Percentiles rank a stretch among this genome's conserved stretches.
Conservation (phyloP, 2,797 vertebrate genomes). For the Synaphobranchus kaupii region DNA sequence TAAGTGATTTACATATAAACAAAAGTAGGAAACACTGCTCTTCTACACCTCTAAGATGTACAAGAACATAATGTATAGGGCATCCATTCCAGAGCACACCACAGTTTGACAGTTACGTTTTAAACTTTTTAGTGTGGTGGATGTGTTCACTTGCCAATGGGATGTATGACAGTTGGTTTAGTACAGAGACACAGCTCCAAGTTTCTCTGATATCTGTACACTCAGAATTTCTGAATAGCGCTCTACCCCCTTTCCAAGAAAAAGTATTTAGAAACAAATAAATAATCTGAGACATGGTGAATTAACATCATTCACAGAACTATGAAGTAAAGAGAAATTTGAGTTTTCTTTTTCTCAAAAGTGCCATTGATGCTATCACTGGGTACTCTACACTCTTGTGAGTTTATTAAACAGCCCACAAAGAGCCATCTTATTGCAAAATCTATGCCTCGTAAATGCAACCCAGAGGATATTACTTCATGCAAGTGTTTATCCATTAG, state of each 20-base stretch:
- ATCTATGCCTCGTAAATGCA: background rate
- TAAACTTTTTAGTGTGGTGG: background rate
- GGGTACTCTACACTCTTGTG: background rate
- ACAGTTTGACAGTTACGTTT: background rate
- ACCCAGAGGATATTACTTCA: background rate
- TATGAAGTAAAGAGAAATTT: background rate
- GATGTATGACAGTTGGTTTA: background rate
- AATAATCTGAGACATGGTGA: background rate
- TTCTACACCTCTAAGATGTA: background rate
- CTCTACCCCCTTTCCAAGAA: background rate
- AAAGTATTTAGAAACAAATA: background rate
- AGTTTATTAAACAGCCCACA: background rate
- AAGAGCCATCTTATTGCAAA: background rate
- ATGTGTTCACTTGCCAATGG: constrained; percentile 2
- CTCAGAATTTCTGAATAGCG: background rate
- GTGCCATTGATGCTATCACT: background rate
- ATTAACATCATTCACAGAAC: background rate
- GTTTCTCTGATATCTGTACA: background rate
- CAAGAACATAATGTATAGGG: too few relatives aligned
- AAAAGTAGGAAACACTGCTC: background rate
- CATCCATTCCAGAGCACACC: too few relatives aligned
- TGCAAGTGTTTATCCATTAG: background rate
- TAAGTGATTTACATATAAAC: too few relatives aligned
- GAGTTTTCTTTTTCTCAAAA: background rate
- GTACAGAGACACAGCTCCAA: background rate